Evolutionary conservation across 2,888 invertebrate species (phyloP).

Genomic region (Leptinotarsa haldemani): DNA sequence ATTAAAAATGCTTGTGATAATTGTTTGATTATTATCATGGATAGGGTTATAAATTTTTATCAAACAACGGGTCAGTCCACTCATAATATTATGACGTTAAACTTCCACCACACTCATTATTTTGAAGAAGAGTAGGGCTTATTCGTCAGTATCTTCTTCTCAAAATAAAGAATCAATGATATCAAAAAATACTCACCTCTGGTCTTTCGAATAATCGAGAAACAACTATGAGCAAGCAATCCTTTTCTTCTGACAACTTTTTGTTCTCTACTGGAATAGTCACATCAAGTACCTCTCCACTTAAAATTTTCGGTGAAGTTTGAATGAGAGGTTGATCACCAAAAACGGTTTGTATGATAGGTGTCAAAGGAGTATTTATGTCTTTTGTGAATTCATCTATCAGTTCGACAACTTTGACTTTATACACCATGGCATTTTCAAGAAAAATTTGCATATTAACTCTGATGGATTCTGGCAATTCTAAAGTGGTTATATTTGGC

Average conservation of each 20-base stretch:
- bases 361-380: constrained; percentile 68
- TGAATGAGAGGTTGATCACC: constrained; percentile 78
- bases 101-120: background rate
- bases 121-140: background rate
- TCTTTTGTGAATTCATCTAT: constrained; percentile 53
- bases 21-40: too few relatives aligned
- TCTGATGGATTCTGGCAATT: constrained; percentile 66
- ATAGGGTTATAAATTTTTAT: too few relatives aligned
- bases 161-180: constrained; percentile 11
- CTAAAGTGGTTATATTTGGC: constrained; percentile 67
- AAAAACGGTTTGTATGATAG: constrained; percentile 70
- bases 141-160: background rate
- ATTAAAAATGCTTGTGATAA: too few relatives aligned
- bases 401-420: constrained; percentile 65
- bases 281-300: constrained; percentile 54
- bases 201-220: constrained; percentile 67
- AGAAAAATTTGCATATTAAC: constrained; percentile 76
- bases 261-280: constrained; percentile 73
- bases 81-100: too few relatives aligned
- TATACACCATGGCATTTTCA: constrained; percentile 73
- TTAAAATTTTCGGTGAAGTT: constrained; percentile 72
- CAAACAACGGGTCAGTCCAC: too few relatives aligned
- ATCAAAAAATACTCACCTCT: constrained; percentile 58
- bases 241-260: constrained; percentile 65
- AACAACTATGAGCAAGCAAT: constrained; percentile 53